Evolutionary conservation across 1,140 invertebrate genomes (phyloP), one percentile per base, ranked within the genome.

Genomic region (Dendrolimus kikuchii): DNA sequence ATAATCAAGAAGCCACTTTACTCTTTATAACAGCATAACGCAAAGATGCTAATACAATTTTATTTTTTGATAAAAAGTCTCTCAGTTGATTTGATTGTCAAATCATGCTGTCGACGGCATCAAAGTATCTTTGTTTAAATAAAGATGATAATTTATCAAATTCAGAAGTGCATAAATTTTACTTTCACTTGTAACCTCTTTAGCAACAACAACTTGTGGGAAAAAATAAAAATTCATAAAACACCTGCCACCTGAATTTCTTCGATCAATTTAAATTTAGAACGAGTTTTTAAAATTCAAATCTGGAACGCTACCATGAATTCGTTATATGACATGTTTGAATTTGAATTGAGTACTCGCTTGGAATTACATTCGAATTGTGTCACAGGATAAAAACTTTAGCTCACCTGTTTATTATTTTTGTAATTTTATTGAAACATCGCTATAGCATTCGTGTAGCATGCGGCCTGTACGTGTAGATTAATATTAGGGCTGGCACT

Each of bases 261-360:
- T 48, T 38, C 23, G 9, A 7, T 41, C 50, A 45, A 51, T 51
- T 51, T 57, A 60, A 65, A 68, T 62, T 59, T 57, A 49, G 51
- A 60, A 59, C 48, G 59, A 51, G 60, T 62, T 66, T 68, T 69
- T 64, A 59, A 68, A 76, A 64, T 74, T 74, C 62, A 65, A 74
- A 70, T 71, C 46, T 54, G 38, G 46, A 58, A 58, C 56, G 59
- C 66, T 23, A 23, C 23, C 23, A 23, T 23, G 68, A 60, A 64
- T 61, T 45, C 51, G 59, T 65, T 53, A 59, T 49, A 49, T 63
- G 63, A 65, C 49, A 60, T 63, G 65, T 70, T 67, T 64, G 71
- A 74, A 71, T 79, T 73, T 70, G 66, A 75, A 79, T 77, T 74
- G 68, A 57, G 68, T 68, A 70, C 68, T 49, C 60, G 54, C 62